Percentiles rank a stretch among this genome's conserved stretches.
phyloP scores from a whole-genome alignment of 2,113 vertebrate species.

The Saimiri boliviensis region DNA sequence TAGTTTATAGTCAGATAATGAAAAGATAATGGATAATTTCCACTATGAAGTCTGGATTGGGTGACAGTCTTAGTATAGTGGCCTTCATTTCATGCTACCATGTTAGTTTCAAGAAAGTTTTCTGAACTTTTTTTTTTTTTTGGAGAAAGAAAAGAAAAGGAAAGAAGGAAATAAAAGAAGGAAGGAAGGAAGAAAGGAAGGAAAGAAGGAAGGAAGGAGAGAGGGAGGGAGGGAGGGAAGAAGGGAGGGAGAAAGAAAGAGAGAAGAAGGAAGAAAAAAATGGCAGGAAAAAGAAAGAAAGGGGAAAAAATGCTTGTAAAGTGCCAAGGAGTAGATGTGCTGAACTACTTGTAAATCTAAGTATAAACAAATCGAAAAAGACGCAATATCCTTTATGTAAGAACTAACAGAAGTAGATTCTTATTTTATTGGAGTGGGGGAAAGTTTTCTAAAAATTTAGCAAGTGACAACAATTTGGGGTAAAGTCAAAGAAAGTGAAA shows the following conservation, averaged over 20 bases:
- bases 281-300: background rate
- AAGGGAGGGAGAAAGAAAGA: background rate
- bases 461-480: background rate
- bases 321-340: background rate
- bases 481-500: constrained; percentile 26
- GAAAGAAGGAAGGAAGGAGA: rapidly evolving
- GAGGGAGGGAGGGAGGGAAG: no score
- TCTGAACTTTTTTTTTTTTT: background rate
- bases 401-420: background rate
- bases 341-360: background rate
- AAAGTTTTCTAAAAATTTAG: background rate
- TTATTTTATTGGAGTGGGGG: background rate
- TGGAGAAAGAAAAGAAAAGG: background rate
- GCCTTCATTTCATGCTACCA: background rate
- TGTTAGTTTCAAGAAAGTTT: background rate
- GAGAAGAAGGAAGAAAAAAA: no score
- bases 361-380: background rate
- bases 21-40: background rate
- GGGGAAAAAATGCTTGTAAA: background rate
- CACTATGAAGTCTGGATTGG: background rate
- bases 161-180: no score
- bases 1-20: background rate
- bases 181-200: no score
- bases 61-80: background rate
- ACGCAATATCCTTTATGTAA: background rate